Evolutionary conservation across 1,140 invertebrate species (phyloP).

Genomic region (Bombus terrestris): DNA sequence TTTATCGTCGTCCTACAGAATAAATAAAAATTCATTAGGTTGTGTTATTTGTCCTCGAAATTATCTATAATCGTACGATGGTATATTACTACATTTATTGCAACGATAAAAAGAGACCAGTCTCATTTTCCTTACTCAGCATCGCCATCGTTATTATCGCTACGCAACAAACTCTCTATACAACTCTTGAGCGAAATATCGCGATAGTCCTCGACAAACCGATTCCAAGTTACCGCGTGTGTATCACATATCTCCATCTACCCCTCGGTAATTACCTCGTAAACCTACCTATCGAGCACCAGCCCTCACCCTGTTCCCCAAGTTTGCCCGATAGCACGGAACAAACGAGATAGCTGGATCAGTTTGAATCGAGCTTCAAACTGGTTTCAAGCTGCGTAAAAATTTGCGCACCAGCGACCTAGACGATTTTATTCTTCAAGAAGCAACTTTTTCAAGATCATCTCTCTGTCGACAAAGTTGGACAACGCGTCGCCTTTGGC

Average conservation of each 20-base stretch:
- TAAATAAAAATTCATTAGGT: not conserved
- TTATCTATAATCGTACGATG: not conserved
- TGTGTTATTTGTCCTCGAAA: not conserved
- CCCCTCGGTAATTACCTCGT: conserved; percentile 27
- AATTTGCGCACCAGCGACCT: not conserved
- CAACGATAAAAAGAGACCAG: not conserved
- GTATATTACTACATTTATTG: not conserved
- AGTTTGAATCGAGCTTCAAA: conserved; percentile 19
- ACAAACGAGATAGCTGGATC: conserved; percentile 10
- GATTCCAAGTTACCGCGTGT: not conserved
- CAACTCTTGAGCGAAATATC: not conserved
- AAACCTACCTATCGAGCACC: not conserved
- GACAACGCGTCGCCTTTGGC: conserved; percentile 8
- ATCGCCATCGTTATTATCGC: not conserved
- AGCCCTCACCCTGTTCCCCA: conserved; percentile 25
- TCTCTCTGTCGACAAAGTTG: too few species aligned
- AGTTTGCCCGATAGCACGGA: conserved; percentile 11
- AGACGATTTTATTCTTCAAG: not conserved
- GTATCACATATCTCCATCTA: not conserved
- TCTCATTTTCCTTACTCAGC: conserved; percentile 16
- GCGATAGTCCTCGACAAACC: not conserved
- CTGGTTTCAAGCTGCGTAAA: not conserved
- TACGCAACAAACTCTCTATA: not conserved
- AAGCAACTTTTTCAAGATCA: not conserved
- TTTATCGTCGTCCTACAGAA: not conserved